Evolutionary conservation across 2,113 vertebrate genomes (phyloP).

Genomic region (Hippoglossus stenolepis): DNA sequence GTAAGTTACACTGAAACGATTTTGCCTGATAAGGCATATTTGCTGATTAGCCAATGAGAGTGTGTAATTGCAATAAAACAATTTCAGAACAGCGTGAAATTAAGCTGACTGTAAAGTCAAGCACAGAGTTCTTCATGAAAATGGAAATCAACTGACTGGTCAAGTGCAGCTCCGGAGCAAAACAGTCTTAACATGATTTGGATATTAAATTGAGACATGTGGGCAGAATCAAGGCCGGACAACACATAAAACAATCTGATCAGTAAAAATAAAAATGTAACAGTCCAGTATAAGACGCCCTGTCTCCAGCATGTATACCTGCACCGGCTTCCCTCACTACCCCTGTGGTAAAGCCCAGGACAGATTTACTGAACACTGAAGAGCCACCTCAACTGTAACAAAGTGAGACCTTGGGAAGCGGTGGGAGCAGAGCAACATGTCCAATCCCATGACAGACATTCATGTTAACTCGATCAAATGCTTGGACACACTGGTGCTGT

Average conservation of each 20-base stretch:
- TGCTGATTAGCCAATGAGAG: not conserved
- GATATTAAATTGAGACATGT: conserved; percentile 65
- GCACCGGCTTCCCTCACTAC: not conserved
- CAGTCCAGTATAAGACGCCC: too few species aligned
- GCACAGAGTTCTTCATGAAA: conserved; percentile 18
- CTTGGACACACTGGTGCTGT: conserved; percentile 58
- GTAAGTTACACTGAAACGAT: not conserved
- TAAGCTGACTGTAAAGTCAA: conserved; percentile 1
- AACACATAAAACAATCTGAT: not conserved
- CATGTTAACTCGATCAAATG: conserved; percentile 73
- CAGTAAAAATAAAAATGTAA: too few species aligned
- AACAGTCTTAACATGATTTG: conserved; percentile 70
- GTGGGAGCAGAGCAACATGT: conserved; percentile 30
- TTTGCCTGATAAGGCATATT: not conserved
- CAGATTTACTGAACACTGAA: not conserved
- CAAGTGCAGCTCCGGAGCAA: conserved; percentile 30
- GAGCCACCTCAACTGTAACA: conserved; percentile 4
- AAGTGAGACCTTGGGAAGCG: conserved; percentile 35
- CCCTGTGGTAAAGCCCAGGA: not conserved
- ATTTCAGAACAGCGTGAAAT: not conserved
- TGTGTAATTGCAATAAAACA: not conserved
- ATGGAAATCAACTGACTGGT: conserved; percentile 72
- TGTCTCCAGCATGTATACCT: not conserved
- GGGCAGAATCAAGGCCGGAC: conserved; percentile 56
- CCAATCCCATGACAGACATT: conserved; percentile 75